phyloP scores from a whole-genome alignment of 2,888 invertebrate species.

The Cantharis rustica region DNA sequence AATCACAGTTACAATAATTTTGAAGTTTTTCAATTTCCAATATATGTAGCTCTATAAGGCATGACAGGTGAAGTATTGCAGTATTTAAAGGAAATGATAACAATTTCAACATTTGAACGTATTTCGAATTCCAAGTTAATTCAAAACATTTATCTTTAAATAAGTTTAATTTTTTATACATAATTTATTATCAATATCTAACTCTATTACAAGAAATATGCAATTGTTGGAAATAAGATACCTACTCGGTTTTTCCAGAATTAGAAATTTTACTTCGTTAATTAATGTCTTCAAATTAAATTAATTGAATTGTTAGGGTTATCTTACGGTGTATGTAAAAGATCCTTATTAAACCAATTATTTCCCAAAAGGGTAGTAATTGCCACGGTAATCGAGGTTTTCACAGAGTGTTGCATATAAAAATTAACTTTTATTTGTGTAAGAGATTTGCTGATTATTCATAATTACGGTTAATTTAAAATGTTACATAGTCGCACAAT shows the following conservation, averaged over 20 bases:
- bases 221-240: background rate
- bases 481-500: background rate
- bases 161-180: background rate
- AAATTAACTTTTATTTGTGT: background rate
- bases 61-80: constrained; percentile 2
- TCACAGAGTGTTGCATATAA: background rate
- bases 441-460: background rate
- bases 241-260: background rate
- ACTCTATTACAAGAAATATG: background rate
- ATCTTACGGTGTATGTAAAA: background rate
- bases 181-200: background rate
- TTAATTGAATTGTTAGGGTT: background rate
- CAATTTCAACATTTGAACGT: constrained; percentile 9
- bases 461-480: background rate
- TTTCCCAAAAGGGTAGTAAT: background rate
- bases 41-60: background rate
- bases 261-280: background rate
- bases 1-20: background rate
- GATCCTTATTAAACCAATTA: background rate
- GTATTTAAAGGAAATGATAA: constrained; percentile 13
- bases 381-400: background rate
- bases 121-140: constrained; percentile 1
- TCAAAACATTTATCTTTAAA: background rate
- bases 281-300: background rate
- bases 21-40: background rate